Evolutionary conservation across 2,797 vertebrate species (phyloP), one percentile per base, ranked within the genome.

Genomic region (Dendrocincla tyrannina): DNA sequence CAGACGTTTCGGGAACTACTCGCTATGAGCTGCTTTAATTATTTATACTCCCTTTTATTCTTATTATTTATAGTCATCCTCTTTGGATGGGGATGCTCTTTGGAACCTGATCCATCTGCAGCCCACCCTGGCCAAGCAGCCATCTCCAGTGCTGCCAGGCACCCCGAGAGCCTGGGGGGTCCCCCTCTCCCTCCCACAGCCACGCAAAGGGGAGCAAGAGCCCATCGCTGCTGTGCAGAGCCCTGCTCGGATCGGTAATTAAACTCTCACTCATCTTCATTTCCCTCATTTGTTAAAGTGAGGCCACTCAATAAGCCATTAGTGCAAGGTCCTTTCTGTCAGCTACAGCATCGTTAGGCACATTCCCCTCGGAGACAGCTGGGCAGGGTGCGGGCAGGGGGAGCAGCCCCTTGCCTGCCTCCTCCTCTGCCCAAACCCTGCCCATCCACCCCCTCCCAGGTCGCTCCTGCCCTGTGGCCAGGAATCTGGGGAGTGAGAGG

Each of bases 241-340:
- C 84, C 42, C 79, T 52, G 41, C 9, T 92, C 66, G 2, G 17
- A 23, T 53, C 7, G 0, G 82, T 92, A 86, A 96, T 96, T 95
- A 95, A 97, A 96, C 76, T 86, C 95, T 94, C 94, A 86, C 95
- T 93, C 92, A 88, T 94, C 95, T 94, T 96, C 93, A 89, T 95
- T 96, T 93, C 89, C 75, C 67, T 93, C 81, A 44, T 92, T 91
- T 86, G 87, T 73, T 91, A 30, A 94, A 94, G 95, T 42, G 85
- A 91, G 95, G 91, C 92, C 92, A 93, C 95, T 96, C 95, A 87
- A 78, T 47, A 81, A 92, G 85, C 95, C 89, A 83, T 83, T 75
- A 93, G 85, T 25, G 55, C 82, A 20, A 88, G 82, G 89, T 50
- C 69, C 82, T 91, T 84, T 60, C 89, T 80, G 69, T 50, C 92